Conservation (phyloP, 2,113 vertebrate genomes). For the Conger conger region DNA sequence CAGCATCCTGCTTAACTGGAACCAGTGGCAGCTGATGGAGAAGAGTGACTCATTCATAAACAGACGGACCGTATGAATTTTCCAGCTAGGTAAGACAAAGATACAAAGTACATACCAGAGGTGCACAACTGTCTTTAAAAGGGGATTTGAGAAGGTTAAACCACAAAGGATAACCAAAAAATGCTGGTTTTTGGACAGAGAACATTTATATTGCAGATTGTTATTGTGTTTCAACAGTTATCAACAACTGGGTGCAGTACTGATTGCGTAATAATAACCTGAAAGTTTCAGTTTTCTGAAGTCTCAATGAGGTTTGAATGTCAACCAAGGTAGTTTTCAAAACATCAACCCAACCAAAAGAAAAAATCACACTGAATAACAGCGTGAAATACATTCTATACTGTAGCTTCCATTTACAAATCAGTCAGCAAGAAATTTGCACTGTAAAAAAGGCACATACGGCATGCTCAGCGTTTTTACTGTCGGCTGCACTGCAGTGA, state of each 20-base stretch:
- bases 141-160: neutral
- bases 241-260: neutral
- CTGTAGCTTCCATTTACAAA: neutral
- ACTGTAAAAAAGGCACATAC: neutral
- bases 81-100: neutral
- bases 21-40: neutral
- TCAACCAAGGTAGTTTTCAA: too few species aligned
- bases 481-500: neutral
- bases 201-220: neutral
- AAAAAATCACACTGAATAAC: too few species aligned
- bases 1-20: neutral
- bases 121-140: neutral
- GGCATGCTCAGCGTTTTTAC: neutral
- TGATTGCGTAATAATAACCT: neutral
- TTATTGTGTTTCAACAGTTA: neutral
- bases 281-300: neutral
- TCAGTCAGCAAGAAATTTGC: neutral
- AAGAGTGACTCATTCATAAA: neutral
- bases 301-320: too few species aligned
- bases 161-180: neutral
- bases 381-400: too few species aligned
- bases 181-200: neutral
- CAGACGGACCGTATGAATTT: neutral
- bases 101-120: neutral
- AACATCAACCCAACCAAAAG: too few species aligned